Evolutionary conservation across 2,113 vertebrate species (phyloP).

Genomic region (Lethenteron camtschaticum): DNA sequence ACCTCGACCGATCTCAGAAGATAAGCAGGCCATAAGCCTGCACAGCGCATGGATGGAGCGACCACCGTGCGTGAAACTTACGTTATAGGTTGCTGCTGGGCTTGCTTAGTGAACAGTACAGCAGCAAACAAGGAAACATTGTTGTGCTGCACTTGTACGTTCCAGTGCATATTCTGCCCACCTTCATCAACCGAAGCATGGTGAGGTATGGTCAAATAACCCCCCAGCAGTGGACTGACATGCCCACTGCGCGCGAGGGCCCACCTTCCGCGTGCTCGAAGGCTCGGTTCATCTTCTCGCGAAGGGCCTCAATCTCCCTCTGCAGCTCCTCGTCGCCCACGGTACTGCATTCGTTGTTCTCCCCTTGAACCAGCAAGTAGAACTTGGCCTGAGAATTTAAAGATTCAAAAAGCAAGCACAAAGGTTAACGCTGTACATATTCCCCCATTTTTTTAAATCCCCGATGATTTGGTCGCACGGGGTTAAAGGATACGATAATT

Average conservation of each 20-base stretch:
- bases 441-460: neutral
- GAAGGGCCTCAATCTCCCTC: conserved; percentile 17
- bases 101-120: too few relatives aligned
- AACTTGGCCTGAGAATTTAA: conserved; percentile 18
- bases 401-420: neutral
- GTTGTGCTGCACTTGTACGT: too few relatives aligned
- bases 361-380: conserved; percentile 17
- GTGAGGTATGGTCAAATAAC: too few relatives aligned
- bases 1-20: too few relatives aligned
- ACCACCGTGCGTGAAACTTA: too few relatives aligned
- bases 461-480: neutral
- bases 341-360: conserved; percentile 21
- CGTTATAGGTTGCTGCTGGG: too few relatives aligned
- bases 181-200: too few relatives aligned
- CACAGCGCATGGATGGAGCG: too few relatives aligned
- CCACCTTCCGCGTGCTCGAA: conserved; percentile 19
- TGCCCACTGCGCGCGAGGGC: neutral
- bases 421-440: neutral
- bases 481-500: neutral
- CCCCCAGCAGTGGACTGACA: too few relatives aligned
- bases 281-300: conserved; percentile 15
- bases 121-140: too few relatives aligned
- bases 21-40: too few relatives aligned
- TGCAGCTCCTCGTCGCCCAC: conserved; percentile 19
- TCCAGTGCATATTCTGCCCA: too few relatives aligned